Conservation (phyloP, 2,797 vertebrate genomes). For the Lepus townsendii region DNA sequence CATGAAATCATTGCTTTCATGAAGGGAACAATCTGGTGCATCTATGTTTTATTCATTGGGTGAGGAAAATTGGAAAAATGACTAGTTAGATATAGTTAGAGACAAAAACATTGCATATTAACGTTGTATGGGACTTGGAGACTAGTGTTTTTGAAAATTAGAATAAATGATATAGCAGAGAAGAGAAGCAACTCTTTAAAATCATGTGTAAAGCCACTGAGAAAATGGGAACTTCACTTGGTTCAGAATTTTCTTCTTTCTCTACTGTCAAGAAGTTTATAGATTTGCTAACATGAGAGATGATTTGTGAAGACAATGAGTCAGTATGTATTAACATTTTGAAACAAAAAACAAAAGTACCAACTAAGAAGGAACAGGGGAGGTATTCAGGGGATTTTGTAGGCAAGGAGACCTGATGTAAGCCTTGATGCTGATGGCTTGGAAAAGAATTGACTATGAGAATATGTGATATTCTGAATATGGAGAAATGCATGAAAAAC, state of each 20-base stretch:
- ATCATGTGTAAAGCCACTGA: not conserved
- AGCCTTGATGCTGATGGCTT: not conserved
- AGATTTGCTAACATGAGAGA: not conserved
- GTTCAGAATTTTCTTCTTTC: not conserved
- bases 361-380: not conserved
- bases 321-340: not conserved
- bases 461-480: not conserved
- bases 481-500: not conserved
- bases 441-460: not conserved
- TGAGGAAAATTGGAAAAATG: not conserved
- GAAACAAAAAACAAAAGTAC: not conserved
- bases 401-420: not conserved
- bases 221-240: not conserved
- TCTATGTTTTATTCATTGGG: not conserved
- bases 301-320: not conserved
- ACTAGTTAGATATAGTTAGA: not conserved
- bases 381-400: not conserved
- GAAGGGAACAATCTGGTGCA: not conserved
- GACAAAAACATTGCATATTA: constrained; percentile 30
- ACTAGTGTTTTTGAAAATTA: constrained; percentile 18
- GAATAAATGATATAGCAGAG: not conserved
- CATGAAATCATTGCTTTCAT: not conserved
- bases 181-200: constrained; percentile 25
- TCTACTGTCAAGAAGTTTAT: not conserved
- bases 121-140: constrained; percentile 16